These are phyloP conservation scores for Octonoba sinensis DNA, from an alignment of 2,888 invertebrate genomes.

Conservation along the genomic window DNA sequence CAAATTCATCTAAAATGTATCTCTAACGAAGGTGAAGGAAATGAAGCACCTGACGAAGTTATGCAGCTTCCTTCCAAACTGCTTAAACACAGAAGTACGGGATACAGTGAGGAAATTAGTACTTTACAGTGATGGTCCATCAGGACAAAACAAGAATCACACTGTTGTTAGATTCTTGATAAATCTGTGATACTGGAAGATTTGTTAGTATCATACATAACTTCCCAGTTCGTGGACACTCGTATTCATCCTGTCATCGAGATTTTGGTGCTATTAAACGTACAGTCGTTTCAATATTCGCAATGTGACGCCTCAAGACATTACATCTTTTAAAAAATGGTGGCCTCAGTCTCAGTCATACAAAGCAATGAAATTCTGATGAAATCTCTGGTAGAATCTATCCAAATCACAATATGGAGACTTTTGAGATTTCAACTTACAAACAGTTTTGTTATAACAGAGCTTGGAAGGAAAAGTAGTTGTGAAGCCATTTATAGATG, in stretches of 20 bases:
- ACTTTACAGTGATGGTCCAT: neutral
- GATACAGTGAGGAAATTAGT: no score
- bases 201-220: constrained; percentile 1
- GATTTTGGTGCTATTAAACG: neutral
- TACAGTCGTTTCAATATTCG: neutral
- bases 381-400: constrained; percentile 2
- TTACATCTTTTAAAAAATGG: neutral
- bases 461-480: constrained; percentile 2
- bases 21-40: constrained; percentile 1
- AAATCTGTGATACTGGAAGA: constrained; percentile 6
- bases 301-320: constrained; percentile 11
- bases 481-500: constrained; percentile 2
- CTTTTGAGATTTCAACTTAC: neutral
- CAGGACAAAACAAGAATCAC: constrained; percentile 1
- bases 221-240: neutral
- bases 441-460: neutral
- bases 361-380: constrained; percentile 8
- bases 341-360: neutral
- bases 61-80: neutral
- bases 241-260: constrained; percentile 4
- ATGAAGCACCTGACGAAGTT: neutral
- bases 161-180: constrained; percentile 3
- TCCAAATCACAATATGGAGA: neutral
- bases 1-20: neutral
- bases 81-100: neutral